Base-by-base conservation (phyloP, 2,797 vertebrate genomes). In the Fratercula arctica region DNA sequence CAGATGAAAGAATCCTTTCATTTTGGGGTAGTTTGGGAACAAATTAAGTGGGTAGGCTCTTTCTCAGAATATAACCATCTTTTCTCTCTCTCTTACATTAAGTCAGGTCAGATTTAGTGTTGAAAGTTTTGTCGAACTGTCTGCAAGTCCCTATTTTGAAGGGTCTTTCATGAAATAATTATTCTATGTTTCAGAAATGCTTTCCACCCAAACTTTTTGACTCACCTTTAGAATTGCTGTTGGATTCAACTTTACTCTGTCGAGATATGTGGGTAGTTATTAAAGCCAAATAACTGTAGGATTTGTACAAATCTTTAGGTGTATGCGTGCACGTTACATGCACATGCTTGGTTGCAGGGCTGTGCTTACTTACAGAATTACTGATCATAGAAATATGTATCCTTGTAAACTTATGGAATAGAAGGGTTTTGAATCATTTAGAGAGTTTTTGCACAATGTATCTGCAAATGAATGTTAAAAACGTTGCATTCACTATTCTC, bases 1-100 rank as follows among this genome's bases (percentile, higher is more conserved):
- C 64, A 72, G 66, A 77, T 91, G 61, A 95, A 91, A 78, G 75
- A 68, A 81, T 68, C 46, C 29, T 95, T 95, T 93, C 69, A 93
- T 92, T 79, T 14, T 10, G 5, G 28, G 29, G 28, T 67, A 56
- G 78, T 56, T 48, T 9, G 10, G 80, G 66, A 63, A 64, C 59
- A 95, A 92, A 85, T 90, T 76, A 43, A 85, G n/a, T 9, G 20
- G 70, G 79, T 24, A 59, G 66, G 73, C 16, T 92, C 37, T 48
- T 77, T 73, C 54, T 64, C 46, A 57, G 83, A 93, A 78, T 39
- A 69, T 50, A 90, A 59, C 33, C 13, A 31, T 60, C 54, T 73
- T 89, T 77, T 81, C 33, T 76, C 19, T 59, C 79, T 59, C 14
- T 66, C 9, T 73, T 63, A 13, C 23, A 43, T 29, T 63, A 46